A percentile compares a stretch with the other conserved stretches of the same genome.
Evolutionary conservation across 37 sponge, comb jelly and placozoan genomes (phyloP).

Genomic region (Halisarca cf. caerulea): DNA sequence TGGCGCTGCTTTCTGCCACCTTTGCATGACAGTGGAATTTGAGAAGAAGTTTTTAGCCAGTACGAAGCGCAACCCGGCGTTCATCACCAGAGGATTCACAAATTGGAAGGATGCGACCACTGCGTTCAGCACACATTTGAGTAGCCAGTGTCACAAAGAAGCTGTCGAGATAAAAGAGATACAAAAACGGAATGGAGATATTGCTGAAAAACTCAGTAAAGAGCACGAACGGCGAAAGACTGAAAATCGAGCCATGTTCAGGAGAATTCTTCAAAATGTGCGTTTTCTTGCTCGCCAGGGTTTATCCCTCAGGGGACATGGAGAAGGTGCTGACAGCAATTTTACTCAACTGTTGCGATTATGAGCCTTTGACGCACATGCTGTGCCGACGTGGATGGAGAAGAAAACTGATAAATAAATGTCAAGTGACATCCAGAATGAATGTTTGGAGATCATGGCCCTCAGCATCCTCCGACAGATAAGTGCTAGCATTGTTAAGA

Average conservation of each 20-base stretch:
- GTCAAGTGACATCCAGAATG: conserved; percentile 77
- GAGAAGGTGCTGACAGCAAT: conserved; percentile 53
- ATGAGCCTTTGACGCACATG: conserved; percentile 43
- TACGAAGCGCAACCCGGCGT: conserved; percentile 57
- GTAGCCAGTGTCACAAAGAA: conserved; percentile 72
- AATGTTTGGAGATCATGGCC: conserved; percentile 74
- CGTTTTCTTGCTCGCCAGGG: conserved; percentile 77
- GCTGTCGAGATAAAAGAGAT: conserved; percentile 49
- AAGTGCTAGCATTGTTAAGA: conserved; percentile 35
- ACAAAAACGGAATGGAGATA: conserved; percentile 38
- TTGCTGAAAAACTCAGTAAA: conserved; percentile 54
- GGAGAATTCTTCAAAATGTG: conserved; percentile 53
- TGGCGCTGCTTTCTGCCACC: conserved; percentile 39
- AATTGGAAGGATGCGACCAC: conserved; percentile 77
- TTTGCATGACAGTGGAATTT: conserved; percentile 43
- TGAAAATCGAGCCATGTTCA: conserved; percentile 52
- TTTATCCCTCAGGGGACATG: conserved; percentile 60
- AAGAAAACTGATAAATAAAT: conserved; percentile 69
- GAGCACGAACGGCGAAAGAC: conserved; percentile 46
- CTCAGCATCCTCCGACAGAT: conserved; percentile 58
- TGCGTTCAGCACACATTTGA: conserved; percentile 65
- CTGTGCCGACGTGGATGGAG: conserved; percentile 52
- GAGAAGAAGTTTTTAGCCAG: conserved; percentile 50
- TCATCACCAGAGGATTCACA: conserved; percentile 64
- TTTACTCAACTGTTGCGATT: conserved; percentile 57